phyloP scores from a whole-genome alignment of 2,113 vertebrate species.

The Actenoides lindsayi region DNA sequence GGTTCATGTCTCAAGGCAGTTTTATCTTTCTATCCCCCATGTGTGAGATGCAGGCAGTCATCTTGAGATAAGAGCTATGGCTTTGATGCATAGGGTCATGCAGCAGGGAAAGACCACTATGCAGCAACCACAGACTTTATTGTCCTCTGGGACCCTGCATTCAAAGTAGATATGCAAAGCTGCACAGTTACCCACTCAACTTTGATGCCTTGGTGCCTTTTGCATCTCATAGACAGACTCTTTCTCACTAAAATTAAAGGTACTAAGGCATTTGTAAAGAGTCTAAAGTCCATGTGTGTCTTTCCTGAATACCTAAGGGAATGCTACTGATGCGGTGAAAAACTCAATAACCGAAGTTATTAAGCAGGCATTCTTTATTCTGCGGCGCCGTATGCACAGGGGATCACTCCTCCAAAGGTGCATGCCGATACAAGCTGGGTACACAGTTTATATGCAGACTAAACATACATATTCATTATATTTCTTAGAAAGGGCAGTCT shows the following conservation, averaged over 20 bases:
- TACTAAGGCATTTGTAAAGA: neutral
- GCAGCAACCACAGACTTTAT: neutral
- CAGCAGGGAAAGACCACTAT: neutral
- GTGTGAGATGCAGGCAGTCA: neutral
- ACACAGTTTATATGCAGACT: too few species aligned
- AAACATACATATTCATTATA: too few species aligned
- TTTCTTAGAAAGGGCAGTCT: too few species aligned
- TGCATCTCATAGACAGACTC: neutral
- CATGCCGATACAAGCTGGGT: too few species aligned
- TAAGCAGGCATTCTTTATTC: too few species aligned
- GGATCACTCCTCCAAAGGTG: too few species aligned
- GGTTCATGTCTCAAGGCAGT: neutral
- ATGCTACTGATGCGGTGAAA: neutral
- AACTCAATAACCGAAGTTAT: too few species aligned
- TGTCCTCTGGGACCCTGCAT: neutral
- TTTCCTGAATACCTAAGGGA: neutral
- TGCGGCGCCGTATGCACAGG: too few species aligned
- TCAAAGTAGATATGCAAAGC: neutral
- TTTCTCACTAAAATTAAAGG: neutral
- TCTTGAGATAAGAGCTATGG: neutral
- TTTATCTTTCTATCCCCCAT: neutral
- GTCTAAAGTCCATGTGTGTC: neutral
- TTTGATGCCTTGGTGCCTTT: neutral
- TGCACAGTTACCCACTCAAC: neutral
- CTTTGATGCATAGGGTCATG: neutral